A percentile compares a stretch with the other conserved stretches of the same genome.
Evolutionary conservation across 35 echinoderm and acorn worm genomes (phyloP).

Genomic region (Stichopus chloronotus): DNA sequence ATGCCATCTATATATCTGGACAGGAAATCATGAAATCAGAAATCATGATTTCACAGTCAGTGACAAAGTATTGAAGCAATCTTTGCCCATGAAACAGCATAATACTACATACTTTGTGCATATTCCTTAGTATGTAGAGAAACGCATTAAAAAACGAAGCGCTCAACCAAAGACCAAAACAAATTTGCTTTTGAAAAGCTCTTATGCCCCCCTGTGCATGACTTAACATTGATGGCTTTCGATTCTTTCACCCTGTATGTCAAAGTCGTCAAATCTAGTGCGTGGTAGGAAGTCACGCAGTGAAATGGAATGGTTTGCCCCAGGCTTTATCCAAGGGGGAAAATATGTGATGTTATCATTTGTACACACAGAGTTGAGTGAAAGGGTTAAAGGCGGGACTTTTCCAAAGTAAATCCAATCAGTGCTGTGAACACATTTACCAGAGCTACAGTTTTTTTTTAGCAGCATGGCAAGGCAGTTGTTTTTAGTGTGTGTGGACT

Average conservation of each 20-base stretch:
- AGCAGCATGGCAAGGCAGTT: background rate
- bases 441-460: background rate
- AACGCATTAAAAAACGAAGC: background rate
- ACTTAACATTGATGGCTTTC: background rate
- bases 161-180: background rate
- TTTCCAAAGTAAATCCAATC: background rate
- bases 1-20: background rate
- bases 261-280: background rate
- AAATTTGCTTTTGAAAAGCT: conserved; percentile 17
- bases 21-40: background rate
- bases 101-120: background rate
- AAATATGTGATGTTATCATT: background rate
- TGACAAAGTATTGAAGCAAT: background rate
- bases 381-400: background rate
- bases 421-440: background rate
- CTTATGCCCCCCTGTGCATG: background rate
- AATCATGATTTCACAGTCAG: background rate
- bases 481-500: background rate
- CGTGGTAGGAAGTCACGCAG: background rate
- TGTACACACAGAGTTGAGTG: background rate
- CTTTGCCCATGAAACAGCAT: background rate
- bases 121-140: background rate
- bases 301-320: background rate
- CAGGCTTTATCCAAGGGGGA: background rate
- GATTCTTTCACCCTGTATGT: background rate